Base-by-base conservation (phyloP, 2,888 invertebrate genomes). In the Apoderus coryli region DNA sequence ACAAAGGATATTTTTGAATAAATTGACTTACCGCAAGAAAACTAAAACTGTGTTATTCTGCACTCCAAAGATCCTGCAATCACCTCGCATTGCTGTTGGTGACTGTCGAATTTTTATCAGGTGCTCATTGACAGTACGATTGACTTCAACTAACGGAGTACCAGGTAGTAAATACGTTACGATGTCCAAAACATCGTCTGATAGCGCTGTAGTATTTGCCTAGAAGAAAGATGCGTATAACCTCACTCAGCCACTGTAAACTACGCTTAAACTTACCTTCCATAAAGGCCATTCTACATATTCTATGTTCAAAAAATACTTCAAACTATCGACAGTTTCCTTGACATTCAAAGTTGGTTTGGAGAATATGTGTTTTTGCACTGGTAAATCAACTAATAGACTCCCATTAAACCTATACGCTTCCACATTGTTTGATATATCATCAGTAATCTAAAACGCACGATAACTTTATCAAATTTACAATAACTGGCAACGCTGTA, bases 161-260 rank as follows among this genome's bases (percentile, higher is more conserved):
- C 89, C 90, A 0, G 84, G 84, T 39, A 93, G 57, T 32, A 89
- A 58, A 50, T 85, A 60, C 26, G 76, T 66, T 47, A 90, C 67
- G 48, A 79, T 67, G 12, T 75, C 72, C 16, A 67, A 55, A 27
- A 66, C 59, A 28, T 61, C 60, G 3, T 44, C 35, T 12, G 57
- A 50, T 35, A 60, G 25, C 7, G 40, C 40, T 6, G 39, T 41
- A 4, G 42, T 40, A 34, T 44, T 42, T 32, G 44, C 41, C 43
- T 50, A 36, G 22, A 34, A 36, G 11, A 24, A 22, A 22, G 16
- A 5, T 26, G 32, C 31, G 4, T 30, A 13, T 14, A 14, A 31
- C 28, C 12, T n/a, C n/a, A n/a, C 19, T 7, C 19, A 19, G 19
- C 6, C 6, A 19, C 6, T 19, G n/a, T 19, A 19, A 6, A n/a